Conservation (phyloP, 2,888 invertebrate genomes). For the Ditylenchus weischeri region DNA sequence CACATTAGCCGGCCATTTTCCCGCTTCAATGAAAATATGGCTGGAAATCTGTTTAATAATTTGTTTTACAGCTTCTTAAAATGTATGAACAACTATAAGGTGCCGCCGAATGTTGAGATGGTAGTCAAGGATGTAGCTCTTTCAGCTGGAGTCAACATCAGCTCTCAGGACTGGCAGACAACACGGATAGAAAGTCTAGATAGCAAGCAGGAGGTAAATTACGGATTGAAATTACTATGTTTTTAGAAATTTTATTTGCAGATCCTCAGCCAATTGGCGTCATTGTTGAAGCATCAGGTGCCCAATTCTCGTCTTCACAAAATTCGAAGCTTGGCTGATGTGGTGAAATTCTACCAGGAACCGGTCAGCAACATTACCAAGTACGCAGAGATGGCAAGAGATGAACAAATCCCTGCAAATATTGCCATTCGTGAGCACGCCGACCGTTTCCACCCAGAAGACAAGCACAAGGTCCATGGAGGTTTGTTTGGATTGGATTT, state of each 20-base stretch:
- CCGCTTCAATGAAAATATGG: no score
- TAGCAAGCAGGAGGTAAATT: slow-evolving; percentile 12
- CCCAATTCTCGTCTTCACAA: slow-evolving; percentile 47
- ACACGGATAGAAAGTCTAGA: slow-evolving; percentile 13
- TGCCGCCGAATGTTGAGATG: slow-evolving; percentile 21
- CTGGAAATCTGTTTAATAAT: background rate
- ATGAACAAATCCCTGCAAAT: slow-evolving; percentile 43
- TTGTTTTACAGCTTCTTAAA: slow-evolving; percentile 31
- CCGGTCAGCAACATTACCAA: slow-evolving; percentile 47
- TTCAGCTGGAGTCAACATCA: slow-evolving; percentile 1
- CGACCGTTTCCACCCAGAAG: slow-evolving; percentile 54
- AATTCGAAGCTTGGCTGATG: slow-evolving; percentile 42
- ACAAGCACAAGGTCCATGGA: slow-evolving; percentile 49
- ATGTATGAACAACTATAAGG: slow-evolving; percentile 25
- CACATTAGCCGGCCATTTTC: no score
- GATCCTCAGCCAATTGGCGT: slow-evolving; percentile 29
- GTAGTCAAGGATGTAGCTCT: slow-evolving; percentile 7
- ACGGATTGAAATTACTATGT: no score
- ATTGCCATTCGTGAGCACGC: slow-evolving; percentile 49
- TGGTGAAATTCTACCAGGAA: slow-evolving; percentile 47
- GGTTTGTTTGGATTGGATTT: slow-evolving; percentile 28
- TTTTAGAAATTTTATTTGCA: slow-evolving; percentile 10
- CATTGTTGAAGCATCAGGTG: slow-evolving; percentile 26
- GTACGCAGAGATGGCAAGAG: slow-evolving; percentile 47
- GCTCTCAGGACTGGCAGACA: slow-evolving; percentile 11